Base-by-base conservation (phyloP, 2,888 invertebrate genomes). In the Pyrrhosoma nymphula region DNA sequence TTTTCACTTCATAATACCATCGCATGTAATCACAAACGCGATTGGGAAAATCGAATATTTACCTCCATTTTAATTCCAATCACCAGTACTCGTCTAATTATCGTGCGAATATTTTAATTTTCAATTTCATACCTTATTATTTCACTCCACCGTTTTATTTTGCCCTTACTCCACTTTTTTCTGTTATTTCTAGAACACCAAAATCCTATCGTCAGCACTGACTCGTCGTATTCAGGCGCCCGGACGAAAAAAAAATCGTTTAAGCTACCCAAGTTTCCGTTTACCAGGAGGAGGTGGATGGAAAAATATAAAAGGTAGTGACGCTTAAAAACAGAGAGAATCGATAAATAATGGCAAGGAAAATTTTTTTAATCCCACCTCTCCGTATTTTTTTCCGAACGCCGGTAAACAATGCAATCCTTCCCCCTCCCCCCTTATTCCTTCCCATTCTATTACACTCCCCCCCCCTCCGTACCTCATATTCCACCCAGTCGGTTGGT, bases 261-360 rank as follows among this genome's bases (percentile, higher is more conserved):
- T 93, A 93, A 35, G 93, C 93, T n/a, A 26, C 93, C 93, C n/a
- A 69, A 63, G 63, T 93, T 93, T 93, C 69, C 93, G 63, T 93
- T 93, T 47, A 63, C 35, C 56, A 82, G n/a, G 35, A 82, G 82
- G 82, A 82, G 82, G 60, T 12, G 60, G 60, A 60, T 69, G 69
- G 90, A 3, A 93, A 75, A 20, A 60, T 10, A 60, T 20, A 93
- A 75, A 93, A 93, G 26, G 82, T 14, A 18, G 26, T 75, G 75
- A 55, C 93, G 93, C 75, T 69, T 26, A 39, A 93, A 47, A 93
- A 75, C 63, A 69, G 47, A 60, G 90, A 47, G 56, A 89, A 91
- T 26, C 39, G 93, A 93, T n/a, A 75, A 93, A 93, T 69, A 69
- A 75, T 55, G 47, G 26, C 47, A 47, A 75, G 30, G n/a, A 26